phyloP scores from a whole-genome alignment of 2,113 vertebrate genomes.

The Synchiropus splendidus region DNA sequence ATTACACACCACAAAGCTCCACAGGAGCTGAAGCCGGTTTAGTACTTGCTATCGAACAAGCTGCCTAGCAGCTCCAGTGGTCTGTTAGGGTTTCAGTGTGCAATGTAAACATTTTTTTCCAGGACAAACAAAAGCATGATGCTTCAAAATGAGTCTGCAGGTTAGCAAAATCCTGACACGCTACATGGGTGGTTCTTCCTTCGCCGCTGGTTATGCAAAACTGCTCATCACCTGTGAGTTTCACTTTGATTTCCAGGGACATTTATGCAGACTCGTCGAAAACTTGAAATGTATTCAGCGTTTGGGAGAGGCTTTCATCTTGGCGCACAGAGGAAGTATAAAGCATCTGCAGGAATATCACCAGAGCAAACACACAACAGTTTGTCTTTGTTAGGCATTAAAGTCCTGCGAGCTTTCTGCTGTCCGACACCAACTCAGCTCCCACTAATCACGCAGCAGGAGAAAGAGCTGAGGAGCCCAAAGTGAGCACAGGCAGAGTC shows the following conservation, averaged over 20 bases:
- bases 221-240: constrained; percentile 13
- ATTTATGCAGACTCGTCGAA: constrained; percentile 24
- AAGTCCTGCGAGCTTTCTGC: constrained; percentile 11
- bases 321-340: constrained; percentile 1
- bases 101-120: no score
- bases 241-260: constrained; percentile 21
- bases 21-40: no score
- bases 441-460: constrained; percentile 12
- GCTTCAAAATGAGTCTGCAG: background rate
- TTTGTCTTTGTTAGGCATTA: constrained; percentile 18
- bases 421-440: constrained; percentile 6
- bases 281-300: constrained; percentile 5
- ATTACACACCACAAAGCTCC: no score
- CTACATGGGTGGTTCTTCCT: constrained; percentile 4
- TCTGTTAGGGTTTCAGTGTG: no score
- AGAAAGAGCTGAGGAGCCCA: constrained; percentile 5
- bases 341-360: constrained; percentile 1
- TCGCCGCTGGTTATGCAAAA: constrained; percentile 26
- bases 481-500: no score
- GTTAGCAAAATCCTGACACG: constrained; percentile 8
- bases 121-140: no score
- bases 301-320: constrained; percentile 27
- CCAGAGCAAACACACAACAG: constrained; percentile 7
- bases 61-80: no score
- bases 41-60: no score